Evolutionary conservation across 2,797 vertebrate genomes (phyloP).

Genomic region (Melanotaenia maccullochi): DNA sequence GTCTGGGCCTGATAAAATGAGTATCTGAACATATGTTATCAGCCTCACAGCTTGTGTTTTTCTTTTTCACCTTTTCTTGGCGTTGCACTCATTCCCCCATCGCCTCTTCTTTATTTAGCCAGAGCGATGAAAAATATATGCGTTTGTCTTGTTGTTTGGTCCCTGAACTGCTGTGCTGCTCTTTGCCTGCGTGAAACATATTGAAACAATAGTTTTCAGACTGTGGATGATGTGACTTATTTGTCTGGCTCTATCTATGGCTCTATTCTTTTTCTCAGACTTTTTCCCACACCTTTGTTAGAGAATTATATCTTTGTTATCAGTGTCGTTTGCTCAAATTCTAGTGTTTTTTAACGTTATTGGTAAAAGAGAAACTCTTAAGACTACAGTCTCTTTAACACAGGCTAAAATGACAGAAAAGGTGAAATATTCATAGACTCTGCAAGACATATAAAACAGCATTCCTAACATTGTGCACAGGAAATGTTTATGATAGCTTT

Average conservation of each 20-base stretch:
- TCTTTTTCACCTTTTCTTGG: slow-evolving; percentile 44
- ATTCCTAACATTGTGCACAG: neutral
- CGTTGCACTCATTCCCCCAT: slow-evolving; percentile 13
- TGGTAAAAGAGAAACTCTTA: neutral
- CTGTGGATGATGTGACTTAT: slow-evolving; percentile 44
- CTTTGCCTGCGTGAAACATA: slow-evolving; percentile 43
- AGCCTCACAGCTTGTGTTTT: slow-evolving; percentile 38
- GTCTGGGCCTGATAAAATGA: slow-evolving; percentile 33
- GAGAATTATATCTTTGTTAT: slow-evolving; percentile 33
- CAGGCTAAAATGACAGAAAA: neutral
- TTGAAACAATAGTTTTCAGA: slow-evolving; percentile 31
- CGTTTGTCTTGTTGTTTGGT: slow-evolving; percentile 15
- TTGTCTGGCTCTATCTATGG: slow-evolving; percentile 26
- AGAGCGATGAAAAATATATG: slow-evolving; percentile 32
- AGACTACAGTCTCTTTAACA: neutral
- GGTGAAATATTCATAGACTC: neutral
- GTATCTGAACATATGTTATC: slow-evolving; percentile 50
- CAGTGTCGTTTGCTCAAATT: slow-evolving; percentile 38
- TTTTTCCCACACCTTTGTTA: slow-evolving; percentile 36
- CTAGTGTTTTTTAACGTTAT: neutral
- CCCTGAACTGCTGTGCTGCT: neutral
- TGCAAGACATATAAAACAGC: neutral
- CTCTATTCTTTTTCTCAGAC: slow-evolving; percentile 29
- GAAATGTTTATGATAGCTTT: neutral
- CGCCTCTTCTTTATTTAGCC: slow-evolving; percentile 26